phyloP scores from a whole-genome alignment of 1,140 invertebrate genomes.

The Zaprionus ornatus region DNA sequence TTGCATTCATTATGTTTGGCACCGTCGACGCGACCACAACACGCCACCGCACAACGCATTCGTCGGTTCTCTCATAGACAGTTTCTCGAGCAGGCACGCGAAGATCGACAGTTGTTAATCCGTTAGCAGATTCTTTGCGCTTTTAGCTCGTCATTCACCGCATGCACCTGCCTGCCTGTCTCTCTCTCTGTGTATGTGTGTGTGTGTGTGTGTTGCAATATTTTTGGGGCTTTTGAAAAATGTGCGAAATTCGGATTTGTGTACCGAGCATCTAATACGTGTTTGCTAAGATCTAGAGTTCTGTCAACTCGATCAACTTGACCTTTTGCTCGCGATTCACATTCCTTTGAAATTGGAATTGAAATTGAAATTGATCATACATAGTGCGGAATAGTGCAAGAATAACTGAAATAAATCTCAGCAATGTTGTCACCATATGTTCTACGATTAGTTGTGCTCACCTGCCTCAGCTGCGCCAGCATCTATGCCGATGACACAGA shows the following conservation, averaged over 20 bases:
- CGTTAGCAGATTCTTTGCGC: constrained; percentile 43
- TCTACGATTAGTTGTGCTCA: constrained; percentile 31
- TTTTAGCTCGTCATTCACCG: constrained; percentile 58
- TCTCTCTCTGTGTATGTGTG: not conserved
- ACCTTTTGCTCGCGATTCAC: constrained; percentile 52
- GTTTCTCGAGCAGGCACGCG: constrained; percentile 21
- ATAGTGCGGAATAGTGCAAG: constrained; percentile 6
- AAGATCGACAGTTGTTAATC: constrained; percentile 38
- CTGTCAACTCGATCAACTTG: constrained; percentile 65
- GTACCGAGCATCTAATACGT: constrained; percentile 67
- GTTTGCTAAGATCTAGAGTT: constrained; percentile 55
- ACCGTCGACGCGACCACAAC: constrained; percentile 73
- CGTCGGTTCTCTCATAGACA: constrained; percentile 2
- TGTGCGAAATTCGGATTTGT: constrained; percentile 70
- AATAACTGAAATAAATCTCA: constrained; percentile 2
- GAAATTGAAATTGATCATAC: not conserved
- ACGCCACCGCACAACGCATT: constrained; percentile 43
- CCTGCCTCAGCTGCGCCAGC: constrained; percentile 36
- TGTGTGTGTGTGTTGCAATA: constrained; percentile 54
- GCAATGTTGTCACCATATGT: constrained; percentile 52
- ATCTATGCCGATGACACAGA: constrained; percentile 43
- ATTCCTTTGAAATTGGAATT: constrained; percentile 34
- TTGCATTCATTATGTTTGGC: constrained; percentile 81
- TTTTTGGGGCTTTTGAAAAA: constrained; percentile 49
- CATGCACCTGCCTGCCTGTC: constrained; percentile 2